Percentiles rank a stretch among this genome's conserved stretches.
Conservation (phyloP, 2,888 invertebrate genomes). For the Rosalia funebris region DNA sequence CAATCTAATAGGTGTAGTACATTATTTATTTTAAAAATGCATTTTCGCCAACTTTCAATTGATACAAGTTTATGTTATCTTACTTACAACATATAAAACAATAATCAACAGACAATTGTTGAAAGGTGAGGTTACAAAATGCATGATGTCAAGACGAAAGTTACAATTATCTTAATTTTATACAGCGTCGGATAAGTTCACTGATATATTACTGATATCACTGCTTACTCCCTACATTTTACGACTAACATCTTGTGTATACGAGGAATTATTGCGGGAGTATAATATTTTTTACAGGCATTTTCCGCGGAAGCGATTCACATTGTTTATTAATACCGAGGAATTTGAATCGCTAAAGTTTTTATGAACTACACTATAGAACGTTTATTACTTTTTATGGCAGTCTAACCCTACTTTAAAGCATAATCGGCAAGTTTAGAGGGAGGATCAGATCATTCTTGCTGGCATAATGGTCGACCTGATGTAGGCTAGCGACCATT, state of each 20-base stretch:
- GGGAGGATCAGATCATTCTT: slow-evolving; percentile 1
- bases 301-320: neutral
- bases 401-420: slow-evolving; percentile 5
- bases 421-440: neutral
- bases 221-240: no score
- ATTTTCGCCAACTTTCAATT: no score
- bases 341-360: slow-evolving; percentile 2
- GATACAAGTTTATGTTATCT: no score
- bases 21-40: no score
- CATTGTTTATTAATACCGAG: neutral
- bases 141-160: no score
- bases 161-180: no score
- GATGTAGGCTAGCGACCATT: neutral
- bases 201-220: no score
- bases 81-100: no score
- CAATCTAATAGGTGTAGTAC: no score
- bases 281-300: neutral
- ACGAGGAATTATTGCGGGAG: neutral
- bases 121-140: no score
- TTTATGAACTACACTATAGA: slow-evolving; percentile 10
- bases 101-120: no score
- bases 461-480: neutral
- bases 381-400: slow-evolving; percentile 15
- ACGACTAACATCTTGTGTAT: neutral
- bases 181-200: no score